Evolutionary conservation across 2,797 vertebrate species (phyloP).

Genomic region (Balearica regulorum): DNA sequence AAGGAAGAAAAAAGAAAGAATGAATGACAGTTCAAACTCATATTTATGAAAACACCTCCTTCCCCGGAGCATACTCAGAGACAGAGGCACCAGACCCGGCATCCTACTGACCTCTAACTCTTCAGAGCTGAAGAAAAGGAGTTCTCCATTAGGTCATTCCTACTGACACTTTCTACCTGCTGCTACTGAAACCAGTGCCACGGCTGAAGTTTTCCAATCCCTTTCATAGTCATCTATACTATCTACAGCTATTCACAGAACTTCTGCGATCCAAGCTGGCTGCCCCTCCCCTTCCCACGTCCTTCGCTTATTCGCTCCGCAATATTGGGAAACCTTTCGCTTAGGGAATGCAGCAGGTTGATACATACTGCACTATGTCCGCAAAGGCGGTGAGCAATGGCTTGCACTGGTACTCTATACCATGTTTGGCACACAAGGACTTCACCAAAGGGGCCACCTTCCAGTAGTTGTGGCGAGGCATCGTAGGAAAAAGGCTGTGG

Average conservation of each 20-base stretch:
- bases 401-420: slow-evolving; percentile 73
- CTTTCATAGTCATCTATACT: neutral
- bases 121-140: neutral
- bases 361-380: slow-evolving; percentile 74
- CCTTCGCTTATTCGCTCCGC: rapidly evolving
- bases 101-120: neutral
- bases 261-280: neutral
- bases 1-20: neutral
- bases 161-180: neutral
- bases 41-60: neutral
- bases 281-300: neutral
- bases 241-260: neutral
- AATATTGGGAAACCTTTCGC: neutral
- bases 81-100: neutral
- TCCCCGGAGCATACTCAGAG: neutral
- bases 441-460: slow-evolving; percentile 75
- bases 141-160: neutral
- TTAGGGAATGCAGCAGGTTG: rapidly evolving
- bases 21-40: neutral
- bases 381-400: slow-evolving; percentile 72
- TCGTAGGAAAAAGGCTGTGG: slow-evolving; percentile 77
- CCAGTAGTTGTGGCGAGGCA: slow-evolving; percentile 78
- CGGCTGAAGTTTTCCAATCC: neutral
- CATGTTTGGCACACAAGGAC: slow-evolving; percentile 75
- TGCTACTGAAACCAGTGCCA: neutral